Base-by-base conservation (phyloP, 2,888 invertebrate genomes). In the Mesorhabditis spiculigera region DNA sequence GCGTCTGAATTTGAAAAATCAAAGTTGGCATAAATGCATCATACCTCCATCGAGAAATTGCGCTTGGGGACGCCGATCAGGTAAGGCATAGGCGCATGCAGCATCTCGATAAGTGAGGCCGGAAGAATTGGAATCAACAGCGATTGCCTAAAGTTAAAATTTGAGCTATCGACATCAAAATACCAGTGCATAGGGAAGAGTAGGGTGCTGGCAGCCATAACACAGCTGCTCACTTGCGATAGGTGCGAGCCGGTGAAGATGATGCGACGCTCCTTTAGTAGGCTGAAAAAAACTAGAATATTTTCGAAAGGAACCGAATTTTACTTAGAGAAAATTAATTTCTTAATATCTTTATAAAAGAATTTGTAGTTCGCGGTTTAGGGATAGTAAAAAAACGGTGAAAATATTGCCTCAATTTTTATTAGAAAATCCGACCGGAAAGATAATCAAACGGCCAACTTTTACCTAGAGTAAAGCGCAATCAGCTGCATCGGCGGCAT, bases 131-230 rank as follows among this genome's bases (percentile, higher is more conserved):
- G 69, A 44, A 79, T 78, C 67, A 78, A 80, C 1, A 80, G 70
- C 3, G 70, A 78, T 66, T 80, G 80, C 80, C 80, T 80, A 71
- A 58, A 77, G 73, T 50, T 50, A 10, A 43, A 41, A 10, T 4
- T 64, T 4, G 16, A 4, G 42, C 64, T 43, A 68, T 44, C 16
- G 63, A 64, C 44, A 43, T 45, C 43, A 43, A 74, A 86, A 77
- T 73, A 88, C 97, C 97, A 97, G 79, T 92, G 92, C 95, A 98
- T 95, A 1, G 97, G 97, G 88, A 95, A 96, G 63, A 98, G 91
- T 65, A 97, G 91, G 74, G 93, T 91, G 86, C 94, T 94, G 28
- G 95, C 93, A 13, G 95, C 95, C 87, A 95, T 94, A 42, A 89
- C 86, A 74, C 89, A 89, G 0, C 96, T 93, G 67, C 94, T 94